Conservation (phyloP, 2,113 vertebrate genomes). For the Myotis yumanensis region DNA sequence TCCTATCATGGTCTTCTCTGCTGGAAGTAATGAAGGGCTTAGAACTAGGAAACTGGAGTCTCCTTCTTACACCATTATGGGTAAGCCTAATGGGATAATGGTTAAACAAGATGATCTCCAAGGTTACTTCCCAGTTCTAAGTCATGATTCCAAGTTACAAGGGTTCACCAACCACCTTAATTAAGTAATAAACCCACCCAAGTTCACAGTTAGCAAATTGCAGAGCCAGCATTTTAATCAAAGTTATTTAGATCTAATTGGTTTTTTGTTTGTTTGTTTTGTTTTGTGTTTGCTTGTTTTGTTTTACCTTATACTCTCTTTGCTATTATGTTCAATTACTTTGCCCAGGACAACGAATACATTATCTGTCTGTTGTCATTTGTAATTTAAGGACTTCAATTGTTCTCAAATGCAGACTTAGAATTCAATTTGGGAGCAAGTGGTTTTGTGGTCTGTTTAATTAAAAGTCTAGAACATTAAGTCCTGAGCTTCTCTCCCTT, state of each 20-base stretch:
- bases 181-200: background rate
- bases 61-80: background rate
- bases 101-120: background rate
- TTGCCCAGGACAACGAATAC: background rate
- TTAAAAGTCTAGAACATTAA: conserved; percentile 66
- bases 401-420: conserved; percentile 59
- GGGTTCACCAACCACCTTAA: background rate
- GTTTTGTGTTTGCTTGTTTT: background rate
- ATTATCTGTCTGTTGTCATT: conserved; percentile 42
- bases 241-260: background rate
- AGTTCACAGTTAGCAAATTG: background rate
- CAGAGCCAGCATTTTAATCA: background rate
- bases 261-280: no score
- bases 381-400: conserved; percentile 10
- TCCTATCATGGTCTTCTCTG: background rate
- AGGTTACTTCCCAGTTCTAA: background rate
- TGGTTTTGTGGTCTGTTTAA: conserved; percentile 56
- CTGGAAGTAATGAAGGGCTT: background rate
- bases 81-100: background rate
- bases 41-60: background rate
- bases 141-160: background rate
- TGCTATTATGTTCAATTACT: background rate
- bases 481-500: conserved; percentile 40
- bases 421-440: conserved; percentile 65
- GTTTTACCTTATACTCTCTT: background rate